These are phyloP conservation scores for Pampusana beccarii DNA, from an alignment of 2,113 vertebrate genomes.

Conservation along the genomic window DNA sequence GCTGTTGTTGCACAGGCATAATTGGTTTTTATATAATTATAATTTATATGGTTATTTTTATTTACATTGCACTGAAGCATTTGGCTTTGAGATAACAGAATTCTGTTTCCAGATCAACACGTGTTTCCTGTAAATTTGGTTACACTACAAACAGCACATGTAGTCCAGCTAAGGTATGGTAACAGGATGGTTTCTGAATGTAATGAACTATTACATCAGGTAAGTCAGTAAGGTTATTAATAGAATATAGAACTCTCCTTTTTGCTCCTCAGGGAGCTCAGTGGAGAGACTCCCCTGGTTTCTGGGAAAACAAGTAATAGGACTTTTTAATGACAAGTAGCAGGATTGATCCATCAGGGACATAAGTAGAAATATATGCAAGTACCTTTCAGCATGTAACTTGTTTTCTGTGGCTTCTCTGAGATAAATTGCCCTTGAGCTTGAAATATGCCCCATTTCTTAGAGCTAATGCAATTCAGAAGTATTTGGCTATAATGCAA, in stretches of 20 bases:
- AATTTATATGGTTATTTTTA: neutral
- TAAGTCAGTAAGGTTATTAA: neutral
- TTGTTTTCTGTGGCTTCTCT: neutral
- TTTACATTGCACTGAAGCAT: neutral
- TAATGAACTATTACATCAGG: neutral
- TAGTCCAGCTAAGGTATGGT: neutral
- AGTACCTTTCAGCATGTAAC: neutral
- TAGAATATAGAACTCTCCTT: neutral
- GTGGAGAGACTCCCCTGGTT: neutral
- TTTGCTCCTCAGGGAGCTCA: neutral
- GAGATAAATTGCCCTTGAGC: neutral
- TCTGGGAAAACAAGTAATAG: neutral
- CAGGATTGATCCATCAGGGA: fast-evolving
- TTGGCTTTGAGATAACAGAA: neutral
- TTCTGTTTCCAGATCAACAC: neutral
- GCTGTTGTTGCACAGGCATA: neutral
- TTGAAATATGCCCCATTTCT: neutral
- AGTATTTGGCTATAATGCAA: neutral
- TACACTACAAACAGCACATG: fast-evolving
- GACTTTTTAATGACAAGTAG: neutral
- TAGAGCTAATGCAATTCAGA: neutral
- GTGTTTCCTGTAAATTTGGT: neutral
- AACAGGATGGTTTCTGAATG: neutral
- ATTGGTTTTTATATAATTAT: fast-evolving
- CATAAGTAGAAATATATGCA: neutral